phyloP scores from a whole-genome alignment of 2,888 invertebrate genomes.

The Nomada fucata region DNA sequence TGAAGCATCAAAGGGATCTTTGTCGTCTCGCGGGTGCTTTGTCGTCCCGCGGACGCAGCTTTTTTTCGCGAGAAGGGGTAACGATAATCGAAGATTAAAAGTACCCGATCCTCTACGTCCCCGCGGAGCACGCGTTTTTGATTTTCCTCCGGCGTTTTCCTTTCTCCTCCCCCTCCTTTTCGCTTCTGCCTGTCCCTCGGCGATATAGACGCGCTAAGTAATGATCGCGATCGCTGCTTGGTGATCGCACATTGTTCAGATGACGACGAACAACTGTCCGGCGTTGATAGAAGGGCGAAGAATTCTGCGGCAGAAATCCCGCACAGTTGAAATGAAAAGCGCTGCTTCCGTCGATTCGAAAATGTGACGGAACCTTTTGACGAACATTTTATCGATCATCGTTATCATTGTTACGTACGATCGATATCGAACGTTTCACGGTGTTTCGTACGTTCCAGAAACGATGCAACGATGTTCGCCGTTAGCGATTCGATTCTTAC shows the following conservation, averaged over 20 bases:
- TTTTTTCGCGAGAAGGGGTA: constrained; percentile 38
- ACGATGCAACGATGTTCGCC: too few species aligned
- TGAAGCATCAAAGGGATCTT: constrained; percentile 40
- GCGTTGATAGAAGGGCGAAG: not conserved
- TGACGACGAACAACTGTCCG: not conserved
- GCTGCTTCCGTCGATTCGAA: too few species aligned
- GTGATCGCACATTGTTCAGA: not conserved
- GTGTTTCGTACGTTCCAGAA: too few species aligned
- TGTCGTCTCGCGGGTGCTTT: constrained; percentile 24
- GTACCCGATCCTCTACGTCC: constrained; percentile 21
- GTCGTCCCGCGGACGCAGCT: constrained; percentile 29
- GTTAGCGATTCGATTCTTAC: too few species aligned
- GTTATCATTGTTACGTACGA: too few species aligned
- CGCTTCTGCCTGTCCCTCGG: not conserved
- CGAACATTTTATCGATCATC: too few species aligned
- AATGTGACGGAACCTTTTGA: too few species aligned
- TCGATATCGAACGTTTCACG: too few species aligned
- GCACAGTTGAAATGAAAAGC: too few species aligned
- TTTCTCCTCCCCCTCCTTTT: not conserved
- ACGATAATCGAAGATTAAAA: constrained; percentile 53
- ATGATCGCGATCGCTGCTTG: not conserved
- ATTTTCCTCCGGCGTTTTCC: not conserved
- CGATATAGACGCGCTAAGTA: not conserved
- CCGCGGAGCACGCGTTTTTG: constrained; percentile 18
- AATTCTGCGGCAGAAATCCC: not conserved